Base-by-base conservation (phyloP, 1,140 invertebrate genomes). In the Drosophila hydei region DNA sequence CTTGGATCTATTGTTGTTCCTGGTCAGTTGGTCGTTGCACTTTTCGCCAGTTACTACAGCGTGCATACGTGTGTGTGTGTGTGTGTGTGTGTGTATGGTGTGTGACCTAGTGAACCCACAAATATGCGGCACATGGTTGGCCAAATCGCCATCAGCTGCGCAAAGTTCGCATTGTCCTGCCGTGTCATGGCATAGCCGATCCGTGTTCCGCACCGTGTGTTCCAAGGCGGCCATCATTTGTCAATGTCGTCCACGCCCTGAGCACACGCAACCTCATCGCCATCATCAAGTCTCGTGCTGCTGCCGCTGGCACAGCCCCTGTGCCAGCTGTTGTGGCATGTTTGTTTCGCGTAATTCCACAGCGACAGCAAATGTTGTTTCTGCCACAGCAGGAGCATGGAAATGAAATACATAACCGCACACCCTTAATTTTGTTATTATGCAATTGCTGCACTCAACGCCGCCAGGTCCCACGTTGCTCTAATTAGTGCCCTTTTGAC, bases 161-260 rank as follows among this genome's bases (percentile, higher is more conserved):
- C 56, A 64, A 60, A 68, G 63, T 63, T 54, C 18, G 38, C 74
- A 81, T 81, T 75, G 77, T 69, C 64, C 71, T 58, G 63, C 48
- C 43, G 62, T 54, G 62, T n/a, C 33, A 45, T 56, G 69, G 11
- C 33, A 36, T 42, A 56, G 56, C 33, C 30, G 67, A 16, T 18
- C 45, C 27, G 51, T 59, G 33, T 40, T 23, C 47, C 40, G 42
- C 51, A 48, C 56, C 38, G 43, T 81, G 60, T 68, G 71, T 45
- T 65, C 48, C 65, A 56, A 63, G 30, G 71, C 67, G 58, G 77
- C 51, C 83, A 87, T 81, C 81, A 87, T 87, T 87, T 87, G 81
- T 87, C 81, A 88, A 85, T 81, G 81, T 87, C 79, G 72, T 77
- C 60, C 79, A 69, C 79, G 60, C 61, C 67, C 74, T 65, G 50